Percentiles rank a stretch among this genome's conserved stretches.
These are phyloP conservation scores for Magallana angulata DNA, from an alignment of 1,140 invertebrate genomes.

Conservation along the genomic window DNA sequence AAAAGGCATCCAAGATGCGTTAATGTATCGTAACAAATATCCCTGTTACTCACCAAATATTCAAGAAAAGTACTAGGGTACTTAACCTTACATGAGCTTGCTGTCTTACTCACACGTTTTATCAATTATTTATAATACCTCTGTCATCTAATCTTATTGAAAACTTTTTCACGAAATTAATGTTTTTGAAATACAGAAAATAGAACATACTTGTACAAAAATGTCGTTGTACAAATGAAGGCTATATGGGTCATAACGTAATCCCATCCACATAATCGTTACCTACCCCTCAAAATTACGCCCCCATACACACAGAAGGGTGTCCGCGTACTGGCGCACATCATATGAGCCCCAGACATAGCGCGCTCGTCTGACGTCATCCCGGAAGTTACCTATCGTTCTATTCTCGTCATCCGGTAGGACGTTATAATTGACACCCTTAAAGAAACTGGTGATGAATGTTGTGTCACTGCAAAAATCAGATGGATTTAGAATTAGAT, in stretches of 20 bases:
- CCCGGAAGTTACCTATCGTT: background rate
- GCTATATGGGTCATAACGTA: no score
- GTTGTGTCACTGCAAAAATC: background rate
- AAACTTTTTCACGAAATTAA: no score
- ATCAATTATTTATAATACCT: no score
- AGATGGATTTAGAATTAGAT: no score
- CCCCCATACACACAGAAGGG: constrained; percentile 51
- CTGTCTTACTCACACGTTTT: no score
- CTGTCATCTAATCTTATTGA: no score
- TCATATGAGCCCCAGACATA: constrained; percentile 14
- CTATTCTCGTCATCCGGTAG: constrained; percentile 43
- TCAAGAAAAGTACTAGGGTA: no score
- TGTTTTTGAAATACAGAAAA: no score
- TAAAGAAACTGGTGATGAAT: constrained; percentile 43
- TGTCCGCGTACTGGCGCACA: constrained; percentile 35
- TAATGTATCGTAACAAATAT: background rate
- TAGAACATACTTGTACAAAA: no score
- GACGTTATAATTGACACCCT: constrained; percentile 1
- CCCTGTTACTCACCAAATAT: no score
- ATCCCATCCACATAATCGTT: background rate
- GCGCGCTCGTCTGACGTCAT: constrained; percentile 28
- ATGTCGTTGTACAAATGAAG: no score
- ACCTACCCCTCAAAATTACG: constrained; percentile 30
- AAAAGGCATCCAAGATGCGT: background rate
- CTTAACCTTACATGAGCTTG: no score